A percentile compares a stretch with the other conserved stretches of the same genome.
Conservation (phyloP, 2,888 invertebrate species). For the Tachina lurida region DNA sequence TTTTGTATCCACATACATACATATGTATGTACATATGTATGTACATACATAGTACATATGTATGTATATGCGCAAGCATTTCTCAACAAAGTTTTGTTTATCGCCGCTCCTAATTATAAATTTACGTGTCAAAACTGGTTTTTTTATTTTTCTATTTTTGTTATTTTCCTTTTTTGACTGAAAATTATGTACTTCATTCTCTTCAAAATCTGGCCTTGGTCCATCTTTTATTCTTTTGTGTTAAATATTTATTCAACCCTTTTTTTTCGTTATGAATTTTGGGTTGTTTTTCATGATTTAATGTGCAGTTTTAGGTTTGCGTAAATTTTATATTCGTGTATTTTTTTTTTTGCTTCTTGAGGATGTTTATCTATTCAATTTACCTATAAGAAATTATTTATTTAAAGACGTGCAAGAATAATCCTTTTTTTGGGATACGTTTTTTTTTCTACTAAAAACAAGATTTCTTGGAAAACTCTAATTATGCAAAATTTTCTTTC, state of each 20-base stretch:
- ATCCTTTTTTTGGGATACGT: conserved; percentile 24
- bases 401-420: neutral
- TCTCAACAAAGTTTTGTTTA: conserved; percentile 5
- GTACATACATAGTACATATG: no score
- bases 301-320: conserved; percentile 29
- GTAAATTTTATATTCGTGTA: conserved; percentile 22
- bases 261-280: conserved; percentile 33
- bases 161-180: neutral
- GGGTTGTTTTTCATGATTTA: conserved; percentile 34
- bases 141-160: conserved; percentile 40
- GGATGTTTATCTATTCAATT: conserved; percentile 24
- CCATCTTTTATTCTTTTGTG: conserved; percentile 41
- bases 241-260: conserved; percentile 49
- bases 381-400: neutral
- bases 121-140: conserved; percentile 69
- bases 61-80: neutral
- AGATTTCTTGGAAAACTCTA: conserved; percentile 55
- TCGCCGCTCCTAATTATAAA: conserved; percentile 64
- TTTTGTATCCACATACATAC: neutral
- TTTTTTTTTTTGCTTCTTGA: conserved; percentile 9
- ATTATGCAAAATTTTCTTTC: neutral
- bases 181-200: conserved; percentile 51
- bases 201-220: conserved; percentile 69
- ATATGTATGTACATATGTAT: no score
- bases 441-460: conserved; percentile 21